A percentile compares a stretch with the other conserved stretches of the same genome.
Conservation (phyloP, 2,888 invertebrate genomes). For the Sarcophaga subvicina region DNA sequence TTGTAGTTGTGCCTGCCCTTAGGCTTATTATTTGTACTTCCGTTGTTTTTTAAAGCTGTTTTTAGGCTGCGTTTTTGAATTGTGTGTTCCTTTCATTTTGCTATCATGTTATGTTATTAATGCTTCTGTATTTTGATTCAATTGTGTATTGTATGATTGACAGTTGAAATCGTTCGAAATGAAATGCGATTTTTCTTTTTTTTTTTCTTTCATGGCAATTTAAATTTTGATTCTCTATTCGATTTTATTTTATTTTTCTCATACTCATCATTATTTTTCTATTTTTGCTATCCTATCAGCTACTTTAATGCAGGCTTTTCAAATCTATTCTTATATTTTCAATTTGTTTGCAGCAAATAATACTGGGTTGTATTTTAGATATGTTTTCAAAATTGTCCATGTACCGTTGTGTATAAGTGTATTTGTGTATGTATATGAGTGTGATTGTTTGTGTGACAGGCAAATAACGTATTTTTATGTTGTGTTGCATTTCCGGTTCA, state of each 20-base stretch:
- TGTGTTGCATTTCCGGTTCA: slow-evolving; percentile 70
- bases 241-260: slow-evolving; percentile 27
- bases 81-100: background rate
- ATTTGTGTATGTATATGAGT: slow-evolving; percentile 6
- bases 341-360: slow-evolving; percentile 56
- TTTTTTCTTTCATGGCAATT: slow-evolving; percentile 41
- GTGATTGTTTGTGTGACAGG: background rate
- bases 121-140: too few relatives aligned
- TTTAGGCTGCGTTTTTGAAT: too few relatives aligned
- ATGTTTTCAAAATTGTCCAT: background rate
- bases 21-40: too few relatives aligned
- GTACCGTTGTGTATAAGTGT: background rate
- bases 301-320: slow-evolving; percentile 8
- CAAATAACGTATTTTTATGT: slow-evolving; percentile 38
- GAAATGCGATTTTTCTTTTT: background rate
- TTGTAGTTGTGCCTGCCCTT: too few relatives aligned
- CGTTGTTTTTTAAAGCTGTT: too few relatives aligned
- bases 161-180: slow-evolving; percentile 48
- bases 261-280: slow-evolving; percentile 7
- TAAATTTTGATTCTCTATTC: slow-evolving; percentile 48
- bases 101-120: too few relatives aligned
- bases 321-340: slow-evolving; percentile 28
- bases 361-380: slow-evolving; percentile 17
- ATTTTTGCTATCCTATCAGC: background rate
- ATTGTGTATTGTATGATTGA: too few relatives aligned